Evolutionary conservation across 2,888 invertebrate genomes (phyloP).

Genomic region (Prosopocoilus inquinatus): DNA sequence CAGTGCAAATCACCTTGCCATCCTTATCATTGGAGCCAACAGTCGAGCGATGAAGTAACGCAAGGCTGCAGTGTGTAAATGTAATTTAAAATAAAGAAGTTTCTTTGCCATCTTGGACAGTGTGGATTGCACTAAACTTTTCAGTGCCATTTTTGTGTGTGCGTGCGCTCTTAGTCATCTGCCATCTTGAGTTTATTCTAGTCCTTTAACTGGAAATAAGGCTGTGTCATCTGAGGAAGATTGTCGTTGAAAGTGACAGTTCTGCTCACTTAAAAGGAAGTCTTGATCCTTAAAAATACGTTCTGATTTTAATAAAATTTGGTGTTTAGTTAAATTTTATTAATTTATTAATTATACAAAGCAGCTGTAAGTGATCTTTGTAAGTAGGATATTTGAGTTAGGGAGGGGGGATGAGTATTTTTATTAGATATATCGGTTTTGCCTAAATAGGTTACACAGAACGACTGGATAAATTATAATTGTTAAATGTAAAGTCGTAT

Average conservation of each 20-base stretch:
- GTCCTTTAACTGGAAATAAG: constrained; percentile 43
- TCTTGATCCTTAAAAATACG: constrained; percentile 16
- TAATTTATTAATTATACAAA: constrained; percentile 11
- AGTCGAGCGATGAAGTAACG: constrained; percentile 54
- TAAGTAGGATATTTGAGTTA: constrained; percentile 16
- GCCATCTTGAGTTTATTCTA: constrained; percentile 35
- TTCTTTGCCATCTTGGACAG: neutral
- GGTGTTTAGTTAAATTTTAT: constrained; percentile 8
- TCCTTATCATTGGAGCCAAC: constrained; percentile 55
- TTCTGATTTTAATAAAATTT: constrained; percentile 8
- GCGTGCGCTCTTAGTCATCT: constrained; percentile 9
- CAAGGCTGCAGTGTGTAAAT: constrained; percentile 58
- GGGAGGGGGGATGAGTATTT: constrained; percentile 18
- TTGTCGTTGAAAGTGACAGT: constrained; percentile 33
- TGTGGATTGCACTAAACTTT: constrained; percentile 7
- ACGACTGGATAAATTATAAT: constrained; percentile 10
- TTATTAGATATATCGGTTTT: constrained; percentile 16
- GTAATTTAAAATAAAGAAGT: neutral
- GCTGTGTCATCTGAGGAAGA: constrained; percentile 48
- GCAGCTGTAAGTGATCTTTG: constrained; percentile 19
- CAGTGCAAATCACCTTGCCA: constrained; percentile 50
- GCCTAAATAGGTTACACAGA: constrained; percentile 12
- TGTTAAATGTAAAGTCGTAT: constrained; percentile 17
- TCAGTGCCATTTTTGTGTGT: constrained; percentile 13
- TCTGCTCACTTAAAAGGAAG: constrained; percentile 25